Percentiles rank a stretch among this genome's conserved stretches.
phyloP scores from a whole-genome alignment of 2,113 vertebrate genomes.

The Chionomys nivalis region DNA sequence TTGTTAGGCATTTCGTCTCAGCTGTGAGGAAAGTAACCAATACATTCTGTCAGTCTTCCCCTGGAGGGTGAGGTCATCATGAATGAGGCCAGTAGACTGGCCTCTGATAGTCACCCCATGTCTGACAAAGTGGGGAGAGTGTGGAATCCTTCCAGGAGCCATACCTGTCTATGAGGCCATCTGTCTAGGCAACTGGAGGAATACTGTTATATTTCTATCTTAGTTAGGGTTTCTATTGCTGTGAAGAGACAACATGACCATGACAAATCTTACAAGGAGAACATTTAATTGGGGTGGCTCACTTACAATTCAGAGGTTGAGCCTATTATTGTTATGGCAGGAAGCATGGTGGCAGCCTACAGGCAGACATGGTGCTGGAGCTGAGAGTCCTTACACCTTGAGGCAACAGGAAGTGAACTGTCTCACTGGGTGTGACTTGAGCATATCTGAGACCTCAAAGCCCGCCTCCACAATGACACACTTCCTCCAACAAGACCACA shows the following conservation, averaged over 20 bases:
- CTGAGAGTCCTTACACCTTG: neutral
- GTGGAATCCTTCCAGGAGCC: neutral
- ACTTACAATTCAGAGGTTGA: neutral
- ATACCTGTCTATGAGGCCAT: neutral
- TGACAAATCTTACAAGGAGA: neutral
- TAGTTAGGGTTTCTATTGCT: neutral
- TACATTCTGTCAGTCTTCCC: neutral
- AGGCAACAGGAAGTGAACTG: neutral
- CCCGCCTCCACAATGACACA: neutral
- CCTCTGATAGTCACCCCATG: neutral
- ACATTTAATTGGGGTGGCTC: neutral
- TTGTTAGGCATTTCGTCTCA: neutral
- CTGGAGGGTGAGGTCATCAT: neutral
- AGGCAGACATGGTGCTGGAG: neutral
- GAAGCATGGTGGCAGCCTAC: neutral
- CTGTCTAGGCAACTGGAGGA: neutral
- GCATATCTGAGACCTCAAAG: neutral
- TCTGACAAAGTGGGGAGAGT: neutral
- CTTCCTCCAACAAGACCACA: neutral
- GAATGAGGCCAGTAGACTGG: neutral
- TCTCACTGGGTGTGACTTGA: neutral
- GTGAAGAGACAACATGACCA: neutral
- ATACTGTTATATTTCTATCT: neutral
- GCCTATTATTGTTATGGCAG: neutral
- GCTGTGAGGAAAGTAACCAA: neutral